These are phyloP conservation scores for Dromococcyx pavoninus DNA, from an alignment of 2,797 vertebrate genomes.

Conservation along the genomic window DNA sequence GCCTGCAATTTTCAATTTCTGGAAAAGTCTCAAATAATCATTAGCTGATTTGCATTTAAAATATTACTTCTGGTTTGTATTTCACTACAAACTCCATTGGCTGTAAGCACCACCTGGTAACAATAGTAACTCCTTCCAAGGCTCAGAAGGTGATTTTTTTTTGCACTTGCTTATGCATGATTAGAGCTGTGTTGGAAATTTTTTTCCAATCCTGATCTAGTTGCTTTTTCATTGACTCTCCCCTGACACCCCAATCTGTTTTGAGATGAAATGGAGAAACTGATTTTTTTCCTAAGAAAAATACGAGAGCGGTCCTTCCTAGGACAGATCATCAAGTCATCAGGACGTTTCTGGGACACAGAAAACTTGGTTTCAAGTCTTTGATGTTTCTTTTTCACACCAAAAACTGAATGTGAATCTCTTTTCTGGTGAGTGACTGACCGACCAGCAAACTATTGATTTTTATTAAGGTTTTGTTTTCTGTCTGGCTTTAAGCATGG, in stretches of 20 bases:
- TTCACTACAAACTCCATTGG: background rate
- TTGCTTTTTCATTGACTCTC: background rate
- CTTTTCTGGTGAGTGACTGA: background rate
- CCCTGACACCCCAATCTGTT: accelerated
- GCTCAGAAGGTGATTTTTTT: background rate
- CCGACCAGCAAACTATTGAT: background rate
- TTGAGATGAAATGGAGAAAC: background rate
- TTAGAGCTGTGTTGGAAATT: background rate
- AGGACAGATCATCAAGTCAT: background rate
- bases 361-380: background rate
- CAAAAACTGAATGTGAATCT: background rate
- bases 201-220: background rate
- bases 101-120: background rate
- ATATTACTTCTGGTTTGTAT: background rate
- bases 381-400: background rate
- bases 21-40: background rate
- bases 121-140: background rate
- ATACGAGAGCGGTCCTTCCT: background rate
- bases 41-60: background rate
- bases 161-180: background rate
- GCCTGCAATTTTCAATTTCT: background rate
- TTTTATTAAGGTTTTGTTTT: background rate
- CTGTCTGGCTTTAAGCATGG: background rate
- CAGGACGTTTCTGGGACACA: background rate
- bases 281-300: background rate